Base-by-base conservation (phyloP, 2,888 invertebrate species). In the Spodoptera exigua region DNA sequence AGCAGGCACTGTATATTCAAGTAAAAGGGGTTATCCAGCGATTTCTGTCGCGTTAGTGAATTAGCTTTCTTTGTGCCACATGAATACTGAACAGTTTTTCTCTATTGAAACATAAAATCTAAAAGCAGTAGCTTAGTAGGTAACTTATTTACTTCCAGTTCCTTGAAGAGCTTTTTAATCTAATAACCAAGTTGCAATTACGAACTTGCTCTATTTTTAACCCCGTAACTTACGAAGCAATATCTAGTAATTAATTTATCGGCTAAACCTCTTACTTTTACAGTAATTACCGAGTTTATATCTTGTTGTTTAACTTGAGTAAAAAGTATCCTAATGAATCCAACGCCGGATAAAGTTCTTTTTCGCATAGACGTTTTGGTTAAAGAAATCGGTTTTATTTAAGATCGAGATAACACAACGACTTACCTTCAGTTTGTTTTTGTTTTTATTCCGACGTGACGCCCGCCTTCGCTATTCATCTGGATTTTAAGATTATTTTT, bases 401-500 rank as follows among this genome's bases (percentile, higher is more conserved):
- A 77, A 78, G 78, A 80, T 81, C 77, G 69, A 74, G 75, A 80
- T 80, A 81, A 82, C 59, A 49, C 71, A 59, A 53, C 71, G 79
- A 67, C 78, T 82, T 81, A 80, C 80, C 80, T 77, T 71, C 70
- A 67, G 75, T 84, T 84, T 81, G 79, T 79, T 83, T 84, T 84
- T 84, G 79, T 81, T 81, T 83, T 82, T 81, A 81, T 82, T 78
- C 72, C 76, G 70, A 70, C 61, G 73, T 76, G 75, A 68, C 71
- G 70, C 72, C 66, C 74, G 78, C 72, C 67, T 52, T 77, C 75
- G 79, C 84, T 75, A 88, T 89, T 87, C 80, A 86, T 89, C 83
- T 82, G 84, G 87, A 84, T 89, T 83, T 87, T 73, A 76, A 83
- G 86, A 86, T 86, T 87, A 84, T 85, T 85, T 82, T 74, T 82